Base-by-base conservation (phyloP, 1,140 invertebrate genomes). In the Phocides pigmalion region DNA sequence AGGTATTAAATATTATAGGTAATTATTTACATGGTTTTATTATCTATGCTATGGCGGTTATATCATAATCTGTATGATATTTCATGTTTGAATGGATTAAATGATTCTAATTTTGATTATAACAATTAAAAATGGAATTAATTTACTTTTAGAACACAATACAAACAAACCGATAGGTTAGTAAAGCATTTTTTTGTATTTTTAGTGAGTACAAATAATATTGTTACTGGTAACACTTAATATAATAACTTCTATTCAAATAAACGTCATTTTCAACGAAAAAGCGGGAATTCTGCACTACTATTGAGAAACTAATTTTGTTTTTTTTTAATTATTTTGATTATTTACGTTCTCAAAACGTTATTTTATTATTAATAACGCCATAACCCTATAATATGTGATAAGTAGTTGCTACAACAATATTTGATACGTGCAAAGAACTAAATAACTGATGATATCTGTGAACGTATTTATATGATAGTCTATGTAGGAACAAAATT, bases 1-100 rank as follows among this genome's bases (percentile, higher is more conserved):
- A 59, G 56, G 25, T 35, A 20, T 47, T 35, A 47, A 17, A 28
- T 44, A 44, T 11, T 11, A 22, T 9, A 49, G 19, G 12, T 46
- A 58, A 44, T n/a, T 59, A 59, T 59, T 19, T 59, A 59, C 56
- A 59, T 46, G 42, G n/a, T 59, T 46, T 35, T 46, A 20, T 37
- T 20, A 59, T n/a, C 42, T 59, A 59, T 47, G 56, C 56, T 59
- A 59, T 35, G 41, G 54, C 54, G 16, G n/a, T 19, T 46, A 32
- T 53, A 53, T n/a, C n/a, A n/a, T n/a, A n/a, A n/a, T n/a, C n/a
- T 32, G 28, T 11, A 32, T 5, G 9, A 11, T n/a, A 1, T 32
- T 32, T 22, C 2, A 22, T 5, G 5, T 22, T 22, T 22, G 20
- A 22, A 22, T 22, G 20, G 28, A 32, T 32, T 22, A 5, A 22